Percentiles rank a stretch among this genome's conserved stretches.
phyloP scores from a whole-genome alignment of 2,888 invertebrate species.

The Epistrophella euchroma region DNA sequence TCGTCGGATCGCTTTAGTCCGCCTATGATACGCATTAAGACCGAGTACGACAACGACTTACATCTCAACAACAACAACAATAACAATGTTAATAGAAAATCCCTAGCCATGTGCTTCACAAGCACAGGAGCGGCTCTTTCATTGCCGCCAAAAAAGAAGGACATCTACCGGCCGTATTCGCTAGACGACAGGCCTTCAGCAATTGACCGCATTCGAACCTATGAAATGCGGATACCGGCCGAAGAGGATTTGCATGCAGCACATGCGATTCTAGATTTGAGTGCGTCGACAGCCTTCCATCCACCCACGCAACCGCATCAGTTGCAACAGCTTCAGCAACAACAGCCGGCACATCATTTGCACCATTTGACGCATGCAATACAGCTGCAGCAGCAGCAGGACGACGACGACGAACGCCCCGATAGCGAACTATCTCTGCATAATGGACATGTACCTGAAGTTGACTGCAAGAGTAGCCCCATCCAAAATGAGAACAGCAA shows the following conservation, averaged over 20 bases:
- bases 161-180: slow-evolving; percentile 95
- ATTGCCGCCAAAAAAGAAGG: slow-evolving; percentile 95
- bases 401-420: slow-evolving; percentile 81
- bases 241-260: slow-evolving; percentile 94
- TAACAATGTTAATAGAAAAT: slow-evolving; percentile 85
- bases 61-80: slow-evolving; percentile 52
- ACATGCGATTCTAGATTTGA: slow-evolving; percentile 94
- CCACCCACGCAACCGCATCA: slow-evolving; percentile 85
- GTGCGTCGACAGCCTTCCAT: slow-evolving; percentile 92
- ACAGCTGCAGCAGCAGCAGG: slow-evolving; percentile 79
- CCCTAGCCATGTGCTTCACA: slow-evolving; percentile 92
- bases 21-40: slow-evolving; percentile 81
- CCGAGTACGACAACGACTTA: slow-evolving; percentile 78
- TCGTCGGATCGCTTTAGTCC: slow-evolving; percentile 82
- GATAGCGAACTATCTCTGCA: slow-evolving; percentile 80
- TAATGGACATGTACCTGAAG: slow-evolving; percentile 80
- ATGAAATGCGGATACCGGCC: slow-evolving; percentile 86
- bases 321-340: slow-evolving; percentile 79
- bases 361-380: slow-evolving; percentile 76
- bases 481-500: slow-evolving; percentile 84
- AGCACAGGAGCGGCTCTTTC: slow-evolving; percentile 93
- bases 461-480: slow-evolving; percentile 76
- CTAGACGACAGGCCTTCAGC: slow-evolving; percentile 87
- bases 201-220: slow-evolving; percentile 83
- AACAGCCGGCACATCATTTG: slow-evolving; percentile 72